phyloP scores from a whole-genome alignment of 1,140 invertebrate genomes.

The Homarus americanus region DNA sequence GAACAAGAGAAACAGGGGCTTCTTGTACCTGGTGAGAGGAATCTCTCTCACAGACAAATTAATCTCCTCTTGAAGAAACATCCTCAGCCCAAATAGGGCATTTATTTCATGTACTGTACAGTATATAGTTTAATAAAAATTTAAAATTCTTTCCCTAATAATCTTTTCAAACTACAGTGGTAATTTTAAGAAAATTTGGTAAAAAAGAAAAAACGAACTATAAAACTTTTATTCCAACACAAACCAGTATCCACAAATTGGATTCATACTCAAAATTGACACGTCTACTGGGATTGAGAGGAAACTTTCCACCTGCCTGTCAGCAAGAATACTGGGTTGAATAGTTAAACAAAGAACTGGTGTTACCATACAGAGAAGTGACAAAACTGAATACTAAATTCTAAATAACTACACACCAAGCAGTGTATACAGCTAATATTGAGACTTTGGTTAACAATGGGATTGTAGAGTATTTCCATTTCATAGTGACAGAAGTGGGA shows the following conservation, averaged over 20 bases:
- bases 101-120: too few relatives aligned
- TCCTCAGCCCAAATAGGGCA: conserved; percentile 1
- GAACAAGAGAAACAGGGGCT: conserved; percentile 13
- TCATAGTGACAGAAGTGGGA: background rate
- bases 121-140: too few relatives aligned
- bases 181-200: too few relatives aligned
- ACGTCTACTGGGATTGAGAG: background rate
- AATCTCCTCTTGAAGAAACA: conserved; percentile 16
- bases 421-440: background rate
- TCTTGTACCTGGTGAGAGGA: conserved; percentile 14
- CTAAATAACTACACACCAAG: background rate
- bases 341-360: background rate
- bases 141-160: too few relatives aligned
- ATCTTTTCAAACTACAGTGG: too few relatives aligned
- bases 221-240: conserved; percentile 3
- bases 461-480: background rate
- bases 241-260: background rate
- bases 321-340: background rate
- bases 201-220: background rate
- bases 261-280: background rate
- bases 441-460: background rate
- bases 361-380: background rate
- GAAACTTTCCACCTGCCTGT: background rate
- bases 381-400: background rate
- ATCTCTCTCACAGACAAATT: conserved; percentile 2